Evolutionary conservation across 2,113 vertebrate genomes (phyloP).

Genomic region (Atrichornis clamosus): DNA sequence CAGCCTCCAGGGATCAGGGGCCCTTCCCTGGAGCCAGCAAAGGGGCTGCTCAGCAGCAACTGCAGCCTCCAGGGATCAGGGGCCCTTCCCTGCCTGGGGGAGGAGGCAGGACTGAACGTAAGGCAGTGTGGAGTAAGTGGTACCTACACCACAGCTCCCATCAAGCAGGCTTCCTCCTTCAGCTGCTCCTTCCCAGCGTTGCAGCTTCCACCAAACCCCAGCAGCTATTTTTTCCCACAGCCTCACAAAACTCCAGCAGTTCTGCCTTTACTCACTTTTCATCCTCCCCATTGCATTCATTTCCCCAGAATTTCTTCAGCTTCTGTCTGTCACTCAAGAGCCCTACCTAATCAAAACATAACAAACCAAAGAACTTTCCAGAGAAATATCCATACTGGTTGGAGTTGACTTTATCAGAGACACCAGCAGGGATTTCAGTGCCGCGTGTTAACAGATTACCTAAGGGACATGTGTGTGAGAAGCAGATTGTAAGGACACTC

Average conservation of each 20-base stretch:
- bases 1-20: neutral
- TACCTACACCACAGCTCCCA: neutral
- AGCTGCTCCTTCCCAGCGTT: rapidly evolving
- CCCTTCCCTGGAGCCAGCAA: neutral
- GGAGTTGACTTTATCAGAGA: neutral
- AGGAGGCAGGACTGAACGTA: neutral
- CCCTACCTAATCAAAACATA: neutral
- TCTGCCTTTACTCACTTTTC: neutral
- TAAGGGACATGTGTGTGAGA: neutral
- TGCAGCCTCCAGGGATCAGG: neutral
- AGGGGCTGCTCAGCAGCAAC: neutral
- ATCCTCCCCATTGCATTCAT: neutral
- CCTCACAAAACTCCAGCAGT: neutral
- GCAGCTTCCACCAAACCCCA: neutral
- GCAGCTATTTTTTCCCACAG: rapidly evolving
- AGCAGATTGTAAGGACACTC: neutral
- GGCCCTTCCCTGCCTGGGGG: neutral
- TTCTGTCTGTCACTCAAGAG: neutral
- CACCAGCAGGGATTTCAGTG: neutral
- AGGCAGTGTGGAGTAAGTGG: neutral
- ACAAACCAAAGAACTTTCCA: neutral
- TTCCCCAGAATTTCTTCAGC: neutral
- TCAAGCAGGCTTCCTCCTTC: neutral
- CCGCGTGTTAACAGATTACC: neutral
- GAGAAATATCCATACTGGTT: neutral